Evolutionary conservation across 2,113 vertebrate genomes (phyloP), one percentile per base, ranked within the genome.

Genomic region (Hirundichthys speculiger): DNA sequence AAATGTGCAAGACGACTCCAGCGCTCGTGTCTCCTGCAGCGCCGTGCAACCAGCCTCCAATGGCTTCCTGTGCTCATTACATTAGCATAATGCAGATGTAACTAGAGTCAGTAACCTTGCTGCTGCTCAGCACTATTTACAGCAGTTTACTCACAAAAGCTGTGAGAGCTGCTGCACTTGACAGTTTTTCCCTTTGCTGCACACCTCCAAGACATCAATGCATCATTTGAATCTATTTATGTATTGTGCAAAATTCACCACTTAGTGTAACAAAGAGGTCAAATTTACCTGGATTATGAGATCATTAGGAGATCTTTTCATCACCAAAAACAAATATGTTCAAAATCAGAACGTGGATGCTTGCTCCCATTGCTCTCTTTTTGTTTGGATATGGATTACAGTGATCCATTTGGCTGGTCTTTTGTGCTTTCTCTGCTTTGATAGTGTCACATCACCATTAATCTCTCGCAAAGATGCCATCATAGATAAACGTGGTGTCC

Each of bases 71-170:
- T 57, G 73, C 67, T 74, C 65, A 64, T 78, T 4, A 70, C 49
- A 87, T 90, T 86, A 87, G 72, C 88, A 87, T 90, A 89, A 72
- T 86, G 80, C 88, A 86, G 86, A 88, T 86, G 73, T 77, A 60
- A 66, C 81, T 47, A 21, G 47, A 86, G 84, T 79, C 64, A 8
- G 75, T 78, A 82, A 83, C 79, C 85, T 86, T 76, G 65, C 73
- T 84, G 85, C 71, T 79, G 75, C 82, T 86, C 61, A 86, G 77
- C 69, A 80, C 46, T 70, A 76, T 83, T 80, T 73, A 80, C 72
- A 77, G 53, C 41, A 19, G 71, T 63, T 75, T 64, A 67, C 52
- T 74, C 72, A 70, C 13, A 9, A 27, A 61, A 46, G 59, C 64
- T 60, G 60, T 1, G 30, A 54, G 69, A 62, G 77, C 73, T 66